phyloP scores from a whole-genome alignment of 1,140 invertebrate genomes.

The Eueides isabella region DNA sequence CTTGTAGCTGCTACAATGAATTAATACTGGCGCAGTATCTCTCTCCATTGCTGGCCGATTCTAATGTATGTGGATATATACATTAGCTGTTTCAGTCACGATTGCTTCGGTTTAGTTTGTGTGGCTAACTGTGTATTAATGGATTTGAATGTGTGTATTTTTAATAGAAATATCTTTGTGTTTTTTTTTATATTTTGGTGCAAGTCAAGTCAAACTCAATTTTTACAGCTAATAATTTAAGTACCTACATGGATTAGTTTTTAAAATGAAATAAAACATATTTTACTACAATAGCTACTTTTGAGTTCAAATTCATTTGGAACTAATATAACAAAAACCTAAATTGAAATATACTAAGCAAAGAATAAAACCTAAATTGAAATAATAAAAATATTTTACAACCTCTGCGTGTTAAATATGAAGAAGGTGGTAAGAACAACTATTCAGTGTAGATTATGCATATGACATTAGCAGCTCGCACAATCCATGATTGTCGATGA shows the following conservation, averaged over 20 bases:
- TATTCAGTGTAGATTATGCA: conserved; percentile 39
- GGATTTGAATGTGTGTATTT: not conserved
- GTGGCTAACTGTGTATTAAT: conserved; percentile 8
- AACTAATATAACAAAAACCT: no score
- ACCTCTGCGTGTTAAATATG: not conserved
- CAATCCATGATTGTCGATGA: conserved; percentile 64
- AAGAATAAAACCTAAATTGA: not conserved
- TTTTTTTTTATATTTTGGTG: no score
- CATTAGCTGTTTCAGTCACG: conserved; percentile 62
- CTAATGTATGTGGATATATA: conserved; percentile 51
- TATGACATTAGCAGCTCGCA: conserved; percentile 50
- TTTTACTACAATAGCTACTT: no score
- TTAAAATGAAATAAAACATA: no score
- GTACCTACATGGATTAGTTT: no score
- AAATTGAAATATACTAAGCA: no score
- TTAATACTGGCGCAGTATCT: conserved; percentile 68
- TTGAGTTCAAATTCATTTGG: no score
- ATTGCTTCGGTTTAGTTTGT: conserved; percentile 34
- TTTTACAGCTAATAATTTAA: no score
- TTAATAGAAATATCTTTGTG: not conserved
- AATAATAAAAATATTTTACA: not conserved
- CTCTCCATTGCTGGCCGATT: conserved; percentile 59
- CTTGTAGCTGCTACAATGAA: conserved; percentile 61
- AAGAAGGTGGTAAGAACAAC: conserved; percentile 13
- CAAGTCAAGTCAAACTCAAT: no score